phyloP scores from a whole-genome alignment of 2,797 vertebrate species.

The Adrianichthys oophorus region DNA sequence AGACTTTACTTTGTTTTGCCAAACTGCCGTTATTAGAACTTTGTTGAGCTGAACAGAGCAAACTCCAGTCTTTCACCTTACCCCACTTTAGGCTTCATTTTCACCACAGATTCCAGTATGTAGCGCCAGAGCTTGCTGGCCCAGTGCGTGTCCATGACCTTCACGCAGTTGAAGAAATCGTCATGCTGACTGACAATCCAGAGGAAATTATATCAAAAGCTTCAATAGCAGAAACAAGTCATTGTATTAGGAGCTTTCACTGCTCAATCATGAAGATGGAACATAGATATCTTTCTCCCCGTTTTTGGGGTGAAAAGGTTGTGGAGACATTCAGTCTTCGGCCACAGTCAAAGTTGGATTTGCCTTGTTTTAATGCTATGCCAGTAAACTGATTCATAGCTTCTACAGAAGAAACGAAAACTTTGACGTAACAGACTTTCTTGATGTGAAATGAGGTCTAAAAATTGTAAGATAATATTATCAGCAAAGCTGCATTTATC shows the following conservation, averaged over 20 bases:
- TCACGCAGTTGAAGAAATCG: conserved; percentile 36
- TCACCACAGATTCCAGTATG: too few species aligned
- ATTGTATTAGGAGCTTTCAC: conserved; percentile 26
- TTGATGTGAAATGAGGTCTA: conserved; percentile 15
- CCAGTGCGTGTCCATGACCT: conserved; percentile 1
- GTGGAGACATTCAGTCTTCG: too few species aligned
- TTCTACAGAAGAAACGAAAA: too few species aligned
- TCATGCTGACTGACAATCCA: conserved; percentile 28
- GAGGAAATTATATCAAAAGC: conserved; percentile 59
- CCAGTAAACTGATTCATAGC: too few species aligned
- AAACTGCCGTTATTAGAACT: too few species aligned
- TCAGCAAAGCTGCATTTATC: conserved; percentile 26
- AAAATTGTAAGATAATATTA: conserved; percentile 34
- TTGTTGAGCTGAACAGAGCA: too few species aligned
- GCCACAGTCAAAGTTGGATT: neutral
- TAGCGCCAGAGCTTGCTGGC: too few species aligned
- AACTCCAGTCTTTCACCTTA: too few species aligned
- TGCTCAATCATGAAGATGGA: conserved; percentile 17
- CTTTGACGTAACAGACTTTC: conserved; percentile 9
- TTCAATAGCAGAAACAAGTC: conserved; percentile 42
- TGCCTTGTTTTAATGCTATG: neutral
- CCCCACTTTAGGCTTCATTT: too few species aligned
- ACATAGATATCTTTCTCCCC: conserved; percentile 1
- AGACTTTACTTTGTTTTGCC: too few species aligned
- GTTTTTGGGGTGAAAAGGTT: neutral